Percentiles rank a stretch among this genome's conserved stretches.
These are phyloP conservation scores for Ceraclea dissimilis DNA, from an alignment of 2,888 invertebrate species.

Conservation along the genomic window DNA sequence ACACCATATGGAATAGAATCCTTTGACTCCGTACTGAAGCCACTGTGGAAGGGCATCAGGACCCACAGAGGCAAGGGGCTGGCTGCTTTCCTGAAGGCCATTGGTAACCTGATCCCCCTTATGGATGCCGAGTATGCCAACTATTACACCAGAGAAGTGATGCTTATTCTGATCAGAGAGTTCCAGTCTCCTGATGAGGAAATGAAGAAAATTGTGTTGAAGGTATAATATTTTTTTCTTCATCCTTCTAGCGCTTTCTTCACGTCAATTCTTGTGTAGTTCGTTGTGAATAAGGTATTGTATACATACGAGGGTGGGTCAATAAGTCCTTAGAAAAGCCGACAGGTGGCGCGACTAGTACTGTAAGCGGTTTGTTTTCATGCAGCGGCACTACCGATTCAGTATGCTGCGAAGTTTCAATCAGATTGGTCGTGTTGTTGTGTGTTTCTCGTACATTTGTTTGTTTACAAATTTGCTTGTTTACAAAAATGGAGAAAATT, in stretches of 20 bases:
- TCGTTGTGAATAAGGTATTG: too few species aligned
- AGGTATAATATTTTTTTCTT: constrained; percentile 48
- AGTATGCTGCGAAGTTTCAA: too few species aligned
- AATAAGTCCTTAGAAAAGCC: too few species aligned
- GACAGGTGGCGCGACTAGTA: too few species aligned
- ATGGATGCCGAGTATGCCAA: constrained; percentile 99
- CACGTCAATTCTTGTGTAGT: neutral
- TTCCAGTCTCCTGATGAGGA: constrained; percentile 99
- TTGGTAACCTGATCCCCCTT: constrained; percentile 96
- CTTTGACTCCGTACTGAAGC: constrained; percentile 98
- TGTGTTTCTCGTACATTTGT: too few species aligned
- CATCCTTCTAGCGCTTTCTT: neutral
- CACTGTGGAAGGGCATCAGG: constrained; percentile 97
- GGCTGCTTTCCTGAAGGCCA: constrained; percentile 98
- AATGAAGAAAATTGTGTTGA: constrained; percentile 99
- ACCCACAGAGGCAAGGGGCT: constrained; percentile 87
- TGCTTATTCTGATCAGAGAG: constrained; percentile 94
- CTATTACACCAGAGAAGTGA: constrained; percentile 98
- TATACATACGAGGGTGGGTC: too few species aligned
- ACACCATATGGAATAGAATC: constrained; percentile 99
- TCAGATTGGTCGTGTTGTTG: too few species aligned
- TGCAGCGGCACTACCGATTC: too few species aligned
- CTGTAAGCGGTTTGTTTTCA: too few species aligned
- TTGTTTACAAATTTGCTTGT: too few species aligned
- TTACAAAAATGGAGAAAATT: too few species aligned